phyloP scores from a whole-genome alignment of 2,797 vertebrate species.

The Enteromius afrohamiltoni region DNA sequence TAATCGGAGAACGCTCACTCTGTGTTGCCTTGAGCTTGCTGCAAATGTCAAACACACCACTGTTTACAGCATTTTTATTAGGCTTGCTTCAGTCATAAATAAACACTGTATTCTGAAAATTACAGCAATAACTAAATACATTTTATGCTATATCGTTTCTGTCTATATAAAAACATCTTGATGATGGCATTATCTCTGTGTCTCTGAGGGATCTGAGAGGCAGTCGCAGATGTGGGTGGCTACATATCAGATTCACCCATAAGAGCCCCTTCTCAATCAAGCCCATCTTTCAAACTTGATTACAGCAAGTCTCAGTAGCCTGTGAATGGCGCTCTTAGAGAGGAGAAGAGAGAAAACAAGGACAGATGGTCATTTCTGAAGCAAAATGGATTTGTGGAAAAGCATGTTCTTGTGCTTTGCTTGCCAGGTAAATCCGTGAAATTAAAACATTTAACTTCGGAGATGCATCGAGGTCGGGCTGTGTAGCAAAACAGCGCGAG shows the following conservation, averaged over 20 bases:
- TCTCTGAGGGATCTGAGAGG: conserved; percentile 38
- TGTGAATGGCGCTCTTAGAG: conserved; percentile 52
- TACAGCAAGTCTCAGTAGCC: conserved; percentile 59
- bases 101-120: not conserved
- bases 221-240: conserved; percentile 51
- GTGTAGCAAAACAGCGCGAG: conserved; percentile 23
- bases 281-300: conserved; percentile 67
- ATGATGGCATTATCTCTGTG: not conserved
- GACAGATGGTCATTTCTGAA: conserved; percentile 49
- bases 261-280: conserved; percentile 68
- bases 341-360: conserved; percentile 39
- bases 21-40: not conserved
- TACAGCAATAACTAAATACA: not conserved
- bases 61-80: conserved; percentile 23
- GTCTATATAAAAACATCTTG: conserved; percentile 13
- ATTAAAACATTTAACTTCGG: conserved; percentile 27
- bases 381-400: conserved; percentile 2
- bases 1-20: not conserved
- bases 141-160: not conserved
- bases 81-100: not conserved
- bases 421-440: conserved; percentile 27
- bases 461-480: conserved; percentile 8
- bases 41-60: conserved; percentile 7
- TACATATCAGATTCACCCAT: conserved; percentile 56
- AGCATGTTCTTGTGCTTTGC: conserved; percentile 16